Evolutionary conservation across 2,797 vertebrate species (phyloP).

Genomic region (Leptatherina wallacei): DNA sequence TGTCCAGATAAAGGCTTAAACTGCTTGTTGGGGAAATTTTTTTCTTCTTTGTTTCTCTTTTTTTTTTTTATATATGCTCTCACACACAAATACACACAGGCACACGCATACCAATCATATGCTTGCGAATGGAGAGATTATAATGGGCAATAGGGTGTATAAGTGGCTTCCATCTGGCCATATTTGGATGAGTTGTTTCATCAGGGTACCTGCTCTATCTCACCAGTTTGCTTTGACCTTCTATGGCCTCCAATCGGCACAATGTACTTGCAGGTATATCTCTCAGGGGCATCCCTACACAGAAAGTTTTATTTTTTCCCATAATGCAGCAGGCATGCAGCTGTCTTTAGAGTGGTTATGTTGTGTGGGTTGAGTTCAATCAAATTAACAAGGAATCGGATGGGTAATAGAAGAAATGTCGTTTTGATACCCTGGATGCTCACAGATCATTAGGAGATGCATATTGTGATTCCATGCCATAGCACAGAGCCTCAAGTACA

Average conservation of each 20-base stretch:
- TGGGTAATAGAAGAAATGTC: too few species aligned
- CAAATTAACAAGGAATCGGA: background rate
- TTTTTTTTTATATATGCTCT: constrained; percentile 48
- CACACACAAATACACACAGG: constrained; percentile 23
- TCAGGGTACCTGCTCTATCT: constrained; percentile 18
- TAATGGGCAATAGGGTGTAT: constrained; percentile 46
- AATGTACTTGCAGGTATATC: constrained; percentile 5
- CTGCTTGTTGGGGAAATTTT: constrained; percentile 65
- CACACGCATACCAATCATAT: constrained; percentile 47
- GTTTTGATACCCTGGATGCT: background rate
- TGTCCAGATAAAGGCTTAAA: constrained; percentile 63
- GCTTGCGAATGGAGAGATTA: constrained; percentile 61
- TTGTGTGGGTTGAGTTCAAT: background rate
- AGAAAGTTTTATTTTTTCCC: constrained; percentile 6
- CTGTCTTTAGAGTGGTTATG: constrained; percentile 5
- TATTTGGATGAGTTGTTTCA: constrained; percentile 27
- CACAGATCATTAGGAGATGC: background rate
- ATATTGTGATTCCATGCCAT: background rate
- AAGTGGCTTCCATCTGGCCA: constrained; percentile 45
- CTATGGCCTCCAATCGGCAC: constrained; percentile 12
- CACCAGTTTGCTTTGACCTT: constrained; percentile 47
- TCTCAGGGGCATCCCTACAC: background rate
- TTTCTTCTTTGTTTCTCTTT: constrained; percentile 56
- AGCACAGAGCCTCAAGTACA: background rate
- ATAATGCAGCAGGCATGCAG: constrained; percentile 7